A percentile compares a stretch with the other conserved stretches of the same genome.
phyloP scores from a whole-genome alignment of 2,888 invertebrate species.

The Rotaria macrura region DNA sequence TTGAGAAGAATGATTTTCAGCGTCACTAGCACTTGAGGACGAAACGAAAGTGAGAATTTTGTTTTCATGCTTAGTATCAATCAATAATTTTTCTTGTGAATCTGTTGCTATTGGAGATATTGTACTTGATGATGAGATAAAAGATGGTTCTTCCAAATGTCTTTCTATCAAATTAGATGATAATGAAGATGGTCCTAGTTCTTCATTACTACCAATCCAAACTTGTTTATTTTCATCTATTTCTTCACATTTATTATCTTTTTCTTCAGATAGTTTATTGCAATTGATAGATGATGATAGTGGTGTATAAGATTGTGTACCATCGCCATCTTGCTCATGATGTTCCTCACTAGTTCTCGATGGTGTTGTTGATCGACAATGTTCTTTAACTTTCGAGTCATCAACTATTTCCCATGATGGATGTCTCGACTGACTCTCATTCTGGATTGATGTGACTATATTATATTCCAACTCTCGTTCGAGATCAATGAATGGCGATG shows the following conservation, averaged over 20 bases:
- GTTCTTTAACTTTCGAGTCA: not conserved
- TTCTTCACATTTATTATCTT: not conserved
- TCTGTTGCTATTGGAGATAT: not conserved
- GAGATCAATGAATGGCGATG: not conserved
- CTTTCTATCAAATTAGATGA: not conserved
- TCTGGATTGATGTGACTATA: no score
- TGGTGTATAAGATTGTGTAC: not conserved
- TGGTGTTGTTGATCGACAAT: not conserved
- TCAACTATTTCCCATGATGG: no score
- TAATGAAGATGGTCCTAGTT: not conserved
- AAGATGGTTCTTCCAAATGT: not conserved
- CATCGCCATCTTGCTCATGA: not conserved
- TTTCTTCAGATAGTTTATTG: no score
- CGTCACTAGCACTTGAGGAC: not conserved
- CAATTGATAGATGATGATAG: not conserved
- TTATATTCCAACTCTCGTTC: not conserved
- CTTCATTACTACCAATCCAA: not conserved
- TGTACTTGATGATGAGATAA: not conserved
- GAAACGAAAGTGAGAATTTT: not conserved
- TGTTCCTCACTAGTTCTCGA: not conserved
- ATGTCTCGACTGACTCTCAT: no score
- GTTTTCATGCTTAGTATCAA: not conserved
- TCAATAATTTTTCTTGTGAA: not conserved
- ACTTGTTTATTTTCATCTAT: not conserved
- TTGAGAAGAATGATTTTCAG: not conserved